Evolutionary conservation across 92 coral and sea anemone genomes (phyloP), one percentile per base, ranked within the genome.

Genomic region (Ricordea florida): DNA sequence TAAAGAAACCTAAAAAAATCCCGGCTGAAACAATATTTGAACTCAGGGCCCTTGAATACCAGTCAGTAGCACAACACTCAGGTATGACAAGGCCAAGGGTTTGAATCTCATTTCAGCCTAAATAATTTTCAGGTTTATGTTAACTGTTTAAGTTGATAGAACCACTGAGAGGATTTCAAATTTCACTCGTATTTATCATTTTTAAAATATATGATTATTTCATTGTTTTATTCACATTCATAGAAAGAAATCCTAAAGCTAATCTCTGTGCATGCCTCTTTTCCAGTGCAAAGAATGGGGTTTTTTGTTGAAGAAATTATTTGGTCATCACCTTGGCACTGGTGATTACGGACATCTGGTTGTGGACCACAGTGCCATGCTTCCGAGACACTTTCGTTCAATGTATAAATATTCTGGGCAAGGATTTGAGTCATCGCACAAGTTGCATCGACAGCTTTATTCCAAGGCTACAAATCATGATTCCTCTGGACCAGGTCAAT

Each of bases 311-410:
- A 77, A 55, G 83, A 65, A 63, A 35, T n/a, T 77, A 4, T 77
- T 77, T 77, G 83, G 83, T 9, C 20, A 3, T 1, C 74, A 63
- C 27, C 75, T 77, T 34, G 75, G 78, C 13, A 79, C 85, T 3
- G 78, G 78, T 44, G 78, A 79, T 58, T 78, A 79, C 35, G 78
- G 85, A 0, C 78, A 79, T 41, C 78, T 79, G 15, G 78, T 79
- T n/a, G 57, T 32, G 0, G 65, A 79, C 22, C 72, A 79, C 24
- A 69, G 70, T 68, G 62, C 57, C 0, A 67, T 68, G 85, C 43
- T 79, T 8, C 49, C 69, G 3, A 49, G 64, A 2, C 43, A 42
- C 20, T 68, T 68, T 15, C 63, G 55, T 10, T 79, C 71, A 6
- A 10, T 79, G 3, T 68, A 57, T 44, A 57, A 79, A 10, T 59